Conservation (phyloP, 2,797 vertebrate species). For the Hemitrygon akajei region DNA sequence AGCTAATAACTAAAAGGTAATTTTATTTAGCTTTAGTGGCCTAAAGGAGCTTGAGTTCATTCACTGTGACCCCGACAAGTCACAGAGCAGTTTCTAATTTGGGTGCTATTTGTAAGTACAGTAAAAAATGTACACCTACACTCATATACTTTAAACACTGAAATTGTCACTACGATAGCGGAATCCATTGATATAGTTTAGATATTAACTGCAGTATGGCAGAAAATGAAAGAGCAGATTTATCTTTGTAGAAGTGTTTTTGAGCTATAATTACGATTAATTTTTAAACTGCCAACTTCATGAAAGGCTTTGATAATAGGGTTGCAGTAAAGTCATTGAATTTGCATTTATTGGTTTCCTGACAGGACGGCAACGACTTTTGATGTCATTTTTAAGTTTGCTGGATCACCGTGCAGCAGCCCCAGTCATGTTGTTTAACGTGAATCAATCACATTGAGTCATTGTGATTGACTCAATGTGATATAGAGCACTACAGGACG, state of each 20-base stretch:
- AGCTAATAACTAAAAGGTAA: not conserved
- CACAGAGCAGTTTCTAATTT: not conserved
- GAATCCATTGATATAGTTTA: not conserved
- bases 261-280: not conserved
- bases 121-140: not conserved
- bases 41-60: not conserved
- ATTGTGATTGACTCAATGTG: no score
- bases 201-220: not conserved
- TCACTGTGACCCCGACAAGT: not conserved
- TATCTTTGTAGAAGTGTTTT: not conserved
- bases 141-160: not conserved
- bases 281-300: not conserved
- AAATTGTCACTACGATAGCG: not conserved
- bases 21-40: not conserved
- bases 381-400: slow-evolving; percentile 7
- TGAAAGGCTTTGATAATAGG: not conserved
- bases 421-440: not conserved
- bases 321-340: not conserved
- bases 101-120: not conserved
- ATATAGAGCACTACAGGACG: no score
- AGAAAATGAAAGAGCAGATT: not conserved
- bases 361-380: not conserved
- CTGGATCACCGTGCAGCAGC: not conserved
- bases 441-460: not conserved
- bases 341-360: not conserved